Evolutionary conservation across 1,140 invertebrate genomes (phyloP).

Genomic region (Drosophila triauraria): DNA sequence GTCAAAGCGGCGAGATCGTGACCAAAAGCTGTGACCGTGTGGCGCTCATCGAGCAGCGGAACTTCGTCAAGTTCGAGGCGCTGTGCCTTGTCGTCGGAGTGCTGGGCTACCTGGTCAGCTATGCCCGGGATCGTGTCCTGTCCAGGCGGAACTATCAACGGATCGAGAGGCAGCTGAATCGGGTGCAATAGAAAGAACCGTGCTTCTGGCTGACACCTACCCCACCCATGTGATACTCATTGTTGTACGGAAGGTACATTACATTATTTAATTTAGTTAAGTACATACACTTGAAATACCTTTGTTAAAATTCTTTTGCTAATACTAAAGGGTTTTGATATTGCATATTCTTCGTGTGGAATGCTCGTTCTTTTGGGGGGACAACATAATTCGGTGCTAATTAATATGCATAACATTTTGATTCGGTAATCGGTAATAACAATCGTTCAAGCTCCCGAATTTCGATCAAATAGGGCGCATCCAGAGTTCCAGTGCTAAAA

Average conservation of each 20-base stretch:
- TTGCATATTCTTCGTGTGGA: slow-evolving; percentile 58
- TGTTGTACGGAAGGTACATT: slow-evolving; percentile 60
- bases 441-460: slow-evolving; percentile 9
- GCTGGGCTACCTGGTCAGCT: slow-evolving; percentile 84
- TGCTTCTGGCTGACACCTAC: not conserved
- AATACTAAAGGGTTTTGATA: slow-evolving; percentile 63
- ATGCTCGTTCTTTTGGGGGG: slow-evolving; percentile 42
- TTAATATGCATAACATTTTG: slow-evolving; percentile 62
- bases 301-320: slow-evolving; percentile 65
- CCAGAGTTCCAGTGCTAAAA: not conserved
- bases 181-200: slow-evolving; percentile 67
- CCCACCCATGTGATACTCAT: slow-evolving; percentile 60
- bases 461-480: not conserved
- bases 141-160: slow-evolving; percentile 85
- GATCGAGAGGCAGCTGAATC: slow-evolving; percentile 86
- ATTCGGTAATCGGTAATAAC: slow-evolving; percentile 42
- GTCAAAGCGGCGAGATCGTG: slow-evolving; percentile 89
- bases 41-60: slow-evolving; percentile 90
- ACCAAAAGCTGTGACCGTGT: slow-evolving; percentile 90
- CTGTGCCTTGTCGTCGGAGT: slow-evolving; percentile 89
- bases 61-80: slow-evolving; percentile 94
- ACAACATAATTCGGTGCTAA: slow-evolving; percentile 68
- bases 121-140: slow-evolving; percentile 75
- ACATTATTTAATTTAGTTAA: slow-evolving; percentile 75
- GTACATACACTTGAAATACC: slow-evolving; percentile 65